These are phyloP conservation scores for Enteromius argenteus DNA, from an alignment of 2,797 vertebrate genomes.

Conservation along the genomic window DNA sequence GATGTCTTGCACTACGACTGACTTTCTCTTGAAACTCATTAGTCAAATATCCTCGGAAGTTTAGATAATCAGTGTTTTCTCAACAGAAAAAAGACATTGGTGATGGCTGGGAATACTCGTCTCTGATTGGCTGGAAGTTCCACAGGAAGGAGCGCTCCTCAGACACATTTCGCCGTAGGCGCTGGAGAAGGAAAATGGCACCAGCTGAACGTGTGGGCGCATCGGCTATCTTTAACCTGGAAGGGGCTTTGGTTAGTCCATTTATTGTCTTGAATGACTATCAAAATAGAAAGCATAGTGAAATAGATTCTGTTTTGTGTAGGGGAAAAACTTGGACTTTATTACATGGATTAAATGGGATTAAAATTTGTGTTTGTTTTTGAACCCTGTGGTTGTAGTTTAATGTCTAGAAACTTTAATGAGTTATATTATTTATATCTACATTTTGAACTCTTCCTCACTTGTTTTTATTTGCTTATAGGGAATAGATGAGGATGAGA, in stretches of 20 bases:
- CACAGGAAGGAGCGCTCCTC: slow-evolving; percentile 85
- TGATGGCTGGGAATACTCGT: slow-evolving; percentile 89
- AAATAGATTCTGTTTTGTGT: neutral
- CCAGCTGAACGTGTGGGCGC: slow-evolving; percentile 82
- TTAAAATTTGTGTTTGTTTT: neutral
- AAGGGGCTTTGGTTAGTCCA: slow-evolving; percentile 85
- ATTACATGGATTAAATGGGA: neutral
- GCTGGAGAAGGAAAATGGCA: slow-evolving; percentile 89
- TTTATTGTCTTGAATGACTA: slow-evolving; percentile 17
- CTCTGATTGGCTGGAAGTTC: slow-evolving; percentile 89
- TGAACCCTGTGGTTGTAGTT: neutral
- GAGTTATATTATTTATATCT: neutral
- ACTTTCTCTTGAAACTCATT: neutral
- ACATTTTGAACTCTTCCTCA: neutral
- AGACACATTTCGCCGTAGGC: slow-evolving; percentile 85
- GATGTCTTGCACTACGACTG: neutral
- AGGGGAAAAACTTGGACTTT: neutral
- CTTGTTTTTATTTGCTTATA: slow-evolving; percentile 65
- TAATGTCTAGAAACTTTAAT: neutral
- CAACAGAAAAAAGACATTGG: slow-evolving; percentile 60
- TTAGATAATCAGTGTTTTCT: slow-evolving; percentile 4
- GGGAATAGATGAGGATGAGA: slow-evolving; percentile 91
- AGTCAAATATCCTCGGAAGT: neutral
- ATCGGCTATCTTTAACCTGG: slow-evolving; percentile 87
- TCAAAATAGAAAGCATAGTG: neutral